Evolutionary conservation across 2,113 vertebrate species (phyloP), one percentile per base, ranked within the genome.

Genomic region (Solea solea): DNA sequence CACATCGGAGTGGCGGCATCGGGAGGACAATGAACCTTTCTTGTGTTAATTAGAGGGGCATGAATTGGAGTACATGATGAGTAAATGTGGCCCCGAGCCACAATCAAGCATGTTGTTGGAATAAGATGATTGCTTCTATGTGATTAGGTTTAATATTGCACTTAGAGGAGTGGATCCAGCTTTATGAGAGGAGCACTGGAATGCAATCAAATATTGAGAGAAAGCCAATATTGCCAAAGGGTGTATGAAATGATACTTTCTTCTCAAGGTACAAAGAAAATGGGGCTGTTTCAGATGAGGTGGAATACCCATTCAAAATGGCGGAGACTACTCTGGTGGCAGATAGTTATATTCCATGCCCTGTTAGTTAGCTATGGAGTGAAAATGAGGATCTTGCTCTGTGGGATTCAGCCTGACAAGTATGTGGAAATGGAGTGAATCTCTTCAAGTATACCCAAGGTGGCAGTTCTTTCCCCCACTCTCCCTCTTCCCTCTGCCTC

Each of bases 371-470:
- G 78, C 76, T 60, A 64, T 64, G 70, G 84, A 85, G 81, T 83
- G 71, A 84, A 86, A 80, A 84, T 84, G 78, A 88, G 69, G 67
- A 61, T 73, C 64, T 64, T 51, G 10, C 81, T 73, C 78, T 42
- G 76, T 66, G 73, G 78, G 61, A 80, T 80, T 87, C 44, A 70
- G 57, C 59, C 74, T 73, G 79, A 81, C 78, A 89, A 89, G 81
- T 75, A 84, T 87, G 74, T 86, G 81, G 72, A 90, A 88, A 90
- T 84, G 81, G 67, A 81, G 72, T 81, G 85, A 69, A 80, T 85
- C 65, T 64, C 67, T 74, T 75, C 65, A 74, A 90, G 75, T 84
- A 44, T 39, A 83, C 86, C 88, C 83, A 45, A 40, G 72, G 78
- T 76, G 71, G 69, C 62, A 56, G 64, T 84, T 67, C 58, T 28